These are phyloP conservation scores for Thera britannica DNA, from an alignment of 2,888 invertebrate species.

Conservation along the genomic window DNA sequence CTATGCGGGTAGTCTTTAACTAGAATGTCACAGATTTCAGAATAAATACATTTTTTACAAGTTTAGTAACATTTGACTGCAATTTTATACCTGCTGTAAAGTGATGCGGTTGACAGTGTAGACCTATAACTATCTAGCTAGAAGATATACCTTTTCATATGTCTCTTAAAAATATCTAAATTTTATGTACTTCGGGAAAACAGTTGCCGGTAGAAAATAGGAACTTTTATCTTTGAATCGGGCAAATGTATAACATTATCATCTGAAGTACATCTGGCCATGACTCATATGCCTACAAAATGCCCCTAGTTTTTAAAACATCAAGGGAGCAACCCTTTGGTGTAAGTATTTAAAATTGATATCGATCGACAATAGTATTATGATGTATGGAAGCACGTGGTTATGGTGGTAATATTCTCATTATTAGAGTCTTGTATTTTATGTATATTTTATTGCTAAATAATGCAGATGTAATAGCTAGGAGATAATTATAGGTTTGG, in stretches of 20 bases:
- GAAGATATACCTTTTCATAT: no score
- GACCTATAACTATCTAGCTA: no score
- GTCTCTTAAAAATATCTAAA: no score
- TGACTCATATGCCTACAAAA: constrained; percentile 45
- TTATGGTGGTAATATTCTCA: constrained; percentile 14
- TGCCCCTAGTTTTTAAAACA: constrained; percentile 46
- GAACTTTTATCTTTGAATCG: no score
- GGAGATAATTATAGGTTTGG: constrained; percentile 5
- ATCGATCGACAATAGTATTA: constrained; percentile 57
- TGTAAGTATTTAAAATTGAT: constrained; percentile 67
- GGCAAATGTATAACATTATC: not conserved
- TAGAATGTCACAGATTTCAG: no score
- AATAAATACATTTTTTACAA: no score
- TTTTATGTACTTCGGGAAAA: no score
- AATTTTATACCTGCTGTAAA: no score
- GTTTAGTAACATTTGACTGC: no score
- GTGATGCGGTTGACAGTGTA: no score
- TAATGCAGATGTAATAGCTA: constrained; percentile 13
- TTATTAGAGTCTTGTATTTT: constrained; percentile 28
- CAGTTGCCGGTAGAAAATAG: no score
- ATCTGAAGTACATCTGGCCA: constrained; percentile 31
- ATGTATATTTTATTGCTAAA: constrained; percentile 27
- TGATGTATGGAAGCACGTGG: constrained; percentile 26
- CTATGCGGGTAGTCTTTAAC: no score
- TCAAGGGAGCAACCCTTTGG: constrained; percentile 71